These are phyloP conservation scores for Deroplatys truncata DNA, from an alignment of 2,888 invertebrate species.

Conservation along the genomic window DNA sequence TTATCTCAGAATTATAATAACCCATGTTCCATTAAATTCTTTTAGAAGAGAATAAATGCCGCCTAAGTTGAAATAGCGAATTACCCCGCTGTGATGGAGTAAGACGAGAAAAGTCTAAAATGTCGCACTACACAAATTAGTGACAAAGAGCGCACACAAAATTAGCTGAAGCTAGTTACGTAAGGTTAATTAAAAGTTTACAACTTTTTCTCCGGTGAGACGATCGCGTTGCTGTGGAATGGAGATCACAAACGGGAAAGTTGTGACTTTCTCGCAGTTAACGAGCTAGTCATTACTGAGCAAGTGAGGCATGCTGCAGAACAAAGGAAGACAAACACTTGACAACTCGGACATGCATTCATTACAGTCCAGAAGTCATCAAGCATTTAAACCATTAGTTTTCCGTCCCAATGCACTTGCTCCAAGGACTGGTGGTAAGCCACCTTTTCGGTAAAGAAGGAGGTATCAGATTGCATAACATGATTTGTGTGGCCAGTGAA, in stretches of 20 bases:
- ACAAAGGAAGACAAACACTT: neutral
- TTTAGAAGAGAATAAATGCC: neutral
- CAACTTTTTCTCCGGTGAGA: neutral
- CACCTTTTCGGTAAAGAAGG: neutral
- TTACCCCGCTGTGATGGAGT: neutral
- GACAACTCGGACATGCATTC: neutral
- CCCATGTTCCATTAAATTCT: no score
- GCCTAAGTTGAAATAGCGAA: neutral
- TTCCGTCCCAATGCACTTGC: neutral
- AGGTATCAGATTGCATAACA: neutral
- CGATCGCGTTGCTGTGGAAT: neutral
- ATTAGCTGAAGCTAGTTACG: neutral
- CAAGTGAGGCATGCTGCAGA: neutral
- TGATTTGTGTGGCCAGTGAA: no score
- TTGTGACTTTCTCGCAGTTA: neutral
- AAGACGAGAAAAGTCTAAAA: neutral
- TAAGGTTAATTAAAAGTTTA: neutral
- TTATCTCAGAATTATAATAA: no score
- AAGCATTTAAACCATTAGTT: neutral
- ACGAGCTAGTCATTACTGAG: neutral
- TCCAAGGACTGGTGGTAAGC: neutral
- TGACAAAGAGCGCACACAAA: neutral
- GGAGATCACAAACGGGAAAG: neutral
- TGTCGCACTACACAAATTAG: neutral
- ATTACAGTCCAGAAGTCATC: neutral